A percentile compares a stretch with the other conserved stretches of the same genome.
Conservation (phyloP, 2,797 vertebrate genomes). For the Eospalax fontanierii region DNA sequence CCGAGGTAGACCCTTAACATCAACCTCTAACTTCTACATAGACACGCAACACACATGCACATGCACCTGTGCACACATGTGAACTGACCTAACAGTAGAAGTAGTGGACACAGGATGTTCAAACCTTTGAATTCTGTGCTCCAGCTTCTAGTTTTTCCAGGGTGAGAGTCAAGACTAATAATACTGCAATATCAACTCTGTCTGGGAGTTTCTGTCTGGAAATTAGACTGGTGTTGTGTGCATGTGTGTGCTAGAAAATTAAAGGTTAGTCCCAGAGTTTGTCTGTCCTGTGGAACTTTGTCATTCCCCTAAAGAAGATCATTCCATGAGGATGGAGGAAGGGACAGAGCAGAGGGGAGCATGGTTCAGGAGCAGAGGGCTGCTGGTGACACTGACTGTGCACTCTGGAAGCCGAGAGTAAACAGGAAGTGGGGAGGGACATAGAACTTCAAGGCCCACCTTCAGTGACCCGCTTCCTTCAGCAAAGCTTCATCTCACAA, state of each 20-base stretch:
- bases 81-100: neutral
- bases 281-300: neutral
- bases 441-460: too few species aligned
- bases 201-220: neutral
- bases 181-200: neutral
- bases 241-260: neutral
- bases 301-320: neutral
- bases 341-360: too few species aligned
- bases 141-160: neutral
- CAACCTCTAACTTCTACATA: neutral
- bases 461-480: too few species aligned
- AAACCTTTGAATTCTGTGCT: neutral
- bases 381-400: too few species aligned
- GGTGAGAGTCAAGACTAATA: neutral
- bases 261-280: neutral
- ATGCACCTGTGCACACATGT: fast-evolving
- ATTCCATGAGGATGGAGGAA: too few species aligned
- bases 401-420: too few species aligned
- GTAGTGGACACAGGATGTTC: neutral
- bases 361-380: too few species aligned
- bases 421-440: too few species aligned
- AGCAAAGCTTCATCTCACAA: too few species aligned
- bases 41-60: neutral
- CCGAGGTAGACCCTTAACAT: too few species aligned
- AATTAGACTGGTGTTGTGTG: fast-evolving